Evolutionary conservation across 2,113 vertebrate genomes (phyloP).

Genomic region (Triplophysa rosa): DNA sequence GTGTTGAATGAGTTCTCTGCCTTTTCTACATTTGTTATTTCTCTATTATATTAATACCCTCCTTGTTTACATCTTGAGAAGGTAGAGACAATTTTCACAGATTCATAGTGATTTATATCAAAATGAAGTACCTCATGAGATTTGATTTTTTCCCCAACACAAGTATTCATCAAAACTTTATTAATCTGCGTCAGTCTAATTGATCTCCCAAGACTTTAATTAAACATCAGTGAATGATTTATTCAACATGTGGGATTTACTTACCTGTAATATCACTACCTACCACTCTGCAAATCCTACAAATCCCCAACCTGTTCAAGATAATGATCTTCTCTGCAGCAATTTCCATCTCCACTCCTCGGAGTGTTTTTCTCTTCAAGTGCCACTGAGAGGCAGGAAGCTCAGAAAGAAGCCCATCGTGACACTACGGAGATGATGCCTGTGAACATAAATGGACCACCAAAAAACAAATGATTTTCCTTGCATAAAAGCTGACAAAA

Average conservation of each 20-base stretch:
- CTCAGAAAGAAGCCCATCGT: conserved; percentile 22
- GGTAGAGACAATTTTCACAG: not conserved
- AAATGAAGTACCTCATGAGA: not conserved
- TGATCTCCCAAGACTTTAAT: conserved; percentile 28
- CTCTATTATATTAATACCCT: too few relatives aligned
- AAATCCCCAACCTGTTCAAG: conserved; percentile 9
- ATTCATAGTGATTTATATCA: not conserved
- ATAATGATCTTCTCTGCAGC: not conserved
- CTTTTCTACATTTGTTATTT: too few relatives aligned
- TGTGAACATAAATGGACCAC: conserved; percentile 16
- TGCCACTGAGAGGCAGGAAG: not conserved
- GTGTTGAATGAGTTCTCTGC: too few relatives aligned
- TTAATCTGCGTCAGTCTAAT: not conserved
- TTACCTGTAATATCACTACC: conserved; percentile 3
- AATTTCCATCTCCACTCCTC: not conserved
- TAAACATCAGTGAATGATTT: conserved; percentile 40
- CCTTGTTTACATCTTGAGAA: too few relatives aligned
- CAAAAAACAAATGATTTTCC: conserved; percentile 47
- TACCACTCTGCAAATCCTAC: conserved; percentile 6
- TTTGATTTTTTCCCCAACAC: not conserved
- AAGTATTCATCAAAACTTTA: conserved; percentile 30
- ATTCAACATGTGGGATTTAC: conserved; percentile 8
- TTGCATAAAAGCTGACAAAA: conserved; percentile 68
- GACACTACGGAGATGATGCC: conserved; percentile 23
- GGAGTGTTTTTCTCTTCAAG: not conserved